phyloP scores from a whole-genome alignment of 2,113 vertebrate species.

The Plecturocebus donacophilus region DNA sequence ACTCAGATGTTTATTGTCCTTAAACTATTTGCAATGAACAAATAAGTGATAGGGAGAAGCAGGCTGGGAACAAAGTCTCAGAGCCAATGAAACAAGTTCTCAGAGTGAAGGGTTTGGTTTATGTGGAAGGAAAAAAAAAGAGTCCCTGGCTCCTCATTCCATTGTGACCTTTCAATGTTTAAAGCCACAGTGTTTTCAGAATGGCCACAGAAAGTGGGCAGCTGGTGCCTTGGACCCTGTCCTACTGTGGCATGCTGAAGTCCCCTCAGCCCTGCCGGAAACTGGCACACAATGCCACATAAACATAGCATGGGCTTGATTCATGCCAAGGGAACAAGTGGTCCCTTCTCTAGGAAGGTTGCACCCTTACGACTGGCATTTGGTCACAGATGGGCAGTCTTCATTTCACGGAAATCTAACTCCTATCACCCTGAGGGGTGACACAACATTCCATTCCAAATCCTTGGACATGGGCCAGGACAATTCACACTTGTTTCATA shows the following conservation, averaged over 20 bases:
- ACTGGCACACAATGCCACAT: background rate
- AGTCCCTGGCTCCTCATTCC: background rate
- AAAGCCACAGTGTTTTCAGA: background rate
- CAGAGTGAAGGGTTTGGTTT: background rate
- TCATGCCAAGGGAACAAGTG: background rate
- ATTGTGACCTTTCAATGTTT: background rate
- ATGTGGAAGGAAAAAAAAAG: background rate
- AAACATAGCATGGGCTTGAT: background rate
- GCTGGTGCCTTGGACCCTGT: background rate
- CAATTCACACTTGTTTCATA: constrained; percentile 3
- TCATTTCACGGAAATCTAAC: background rate
- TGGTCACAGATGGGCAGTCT: background rate
- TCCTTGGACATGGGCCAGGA: background rate
- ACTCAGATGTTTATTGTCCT: background rate
- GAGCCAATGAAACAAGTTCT: background rate
- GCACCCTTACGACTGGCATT: background rate
- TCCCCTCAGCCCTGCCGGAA: too few relatives aligned
- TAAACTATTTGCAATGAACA: constrained; percentile 15
- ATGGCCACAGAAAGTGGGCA: background rate
- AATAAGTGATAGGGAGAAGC: background rate
- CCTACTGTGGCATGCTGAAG: fast-evolving
- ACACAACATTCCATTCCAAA: background rate
- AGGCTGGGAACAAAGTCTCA: background rate
- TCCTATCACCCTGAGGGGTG: background rate
- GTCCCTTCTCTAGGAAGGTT: background rate